These are phyloP conservation scores for Onychomys arenicola DNA, from an alignment of 2,797 vertebrate genomes.

Conservation along the genomic window DNA sequence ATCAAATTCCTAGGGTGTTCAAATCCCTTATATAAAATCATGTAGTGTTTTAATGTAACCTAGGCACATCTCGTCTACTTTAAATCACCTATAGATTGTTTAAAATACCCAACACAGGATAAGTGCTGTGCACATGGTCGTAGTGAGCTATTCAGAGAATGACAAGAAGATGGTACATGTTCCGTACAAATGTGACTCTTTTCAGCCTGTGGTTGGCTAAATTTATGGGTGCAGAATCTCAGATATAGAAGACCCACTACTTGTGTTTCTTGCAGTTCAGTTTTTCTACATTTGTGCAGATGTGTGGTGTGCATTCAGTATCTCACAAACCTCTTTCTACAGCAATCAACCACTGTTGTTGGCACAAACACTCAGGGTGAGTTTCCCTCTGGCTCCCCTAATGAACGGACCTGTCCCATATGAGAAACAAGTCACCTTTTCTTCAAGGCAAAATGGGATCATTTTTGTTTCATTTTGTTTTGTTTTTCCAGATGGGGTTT, in stretches of 20 bases:
- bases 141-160: not conserved
- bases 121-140: not conserved
- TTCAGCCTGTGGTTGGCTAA: not conserved
- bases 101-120: not conserved
- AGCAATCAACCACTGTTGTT: not conserved
- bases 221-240: not conserved
- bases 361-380: not conserved
- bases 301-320: not conserved
- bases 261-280: not conserved
- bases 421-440: slow-evolving; percentile 25
- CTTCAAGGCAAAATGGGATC: slow-evolving; percentile 9
- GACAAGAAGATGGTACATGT: not conserved
- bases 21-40: not conserved
- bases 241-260: not conserved
- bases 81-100: not conserved
- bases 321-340: not conserved
- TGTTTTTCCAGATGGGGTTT: not conserved
- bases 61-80: not conserved
- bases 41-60: not conserved
- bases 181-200: not conserved
- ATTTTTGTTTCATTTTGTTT: not conserved
- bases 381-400: not conserved
- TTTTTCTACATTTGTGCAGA: not conserved
- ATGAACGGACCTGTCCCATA: not conserved
- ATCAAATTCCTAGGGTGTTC: not conserved